Evolutionary conservation across 92 coral and sea anemone genomes (phyloP), one percentile per base, ranked within the genome.

Genomic region (Porites divaricata): DNA sequence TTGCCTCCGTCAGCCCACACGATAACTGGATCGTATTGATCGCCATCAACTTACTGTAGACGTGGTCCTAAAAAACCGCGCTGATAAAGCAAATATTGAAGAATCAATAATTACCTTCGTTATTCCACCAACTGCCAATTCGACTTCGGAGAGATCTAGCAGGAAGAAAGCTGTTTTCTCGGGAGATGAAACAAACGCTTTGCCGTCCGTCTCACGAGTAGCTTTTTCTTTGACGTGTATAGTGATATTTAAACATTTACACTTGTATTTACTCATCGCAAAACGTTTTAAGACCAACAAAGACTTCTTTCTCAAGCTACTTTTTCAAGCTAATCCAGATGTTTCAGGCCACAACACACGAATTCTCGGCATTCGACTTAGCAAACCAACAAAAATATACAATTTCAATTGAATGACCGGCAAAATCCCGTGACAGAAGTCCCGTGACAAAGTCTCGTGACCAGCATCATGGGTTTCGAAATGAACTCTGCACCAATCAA

Each of bases 111-210:
- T 74, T 89, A 96, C 99, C 98, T 92, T 96, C 19, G 89, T 93
- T 76, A 96, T 96, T 25, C 99, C 99, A n/a, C 96, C 99, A 61
- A 96, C 98, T 13, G 96, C 99, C 4, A 96, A 93, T 63, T 94
- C 95, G 49, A 96, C 93, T 83, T 96, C 99, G 64, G 83, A 87
- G 56, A 96, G 82, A 16, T 92, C 85, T 16, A 69, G 87, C 51
- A 89, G 65, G 75, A 96, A 96, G 93, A 96, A 96, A 64, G 86
- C 74, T 49, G 72, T 84, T 25, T 75, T 65, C n/a, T 70, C 83
- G 58, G 81, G 61, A 9, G 87, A 89, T 0, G 96, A 89, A 25
- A 96, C 89, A 77, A 96, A 91, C 23, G 87, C 74, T 25, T 87
- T 81, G 4, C 99, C 99, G 7, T 96, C 92, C 59, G 92, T 85